Base-by-base conservation (phyloP, 2,797 vertebrate species). In the Spinus pinus region DNA sequence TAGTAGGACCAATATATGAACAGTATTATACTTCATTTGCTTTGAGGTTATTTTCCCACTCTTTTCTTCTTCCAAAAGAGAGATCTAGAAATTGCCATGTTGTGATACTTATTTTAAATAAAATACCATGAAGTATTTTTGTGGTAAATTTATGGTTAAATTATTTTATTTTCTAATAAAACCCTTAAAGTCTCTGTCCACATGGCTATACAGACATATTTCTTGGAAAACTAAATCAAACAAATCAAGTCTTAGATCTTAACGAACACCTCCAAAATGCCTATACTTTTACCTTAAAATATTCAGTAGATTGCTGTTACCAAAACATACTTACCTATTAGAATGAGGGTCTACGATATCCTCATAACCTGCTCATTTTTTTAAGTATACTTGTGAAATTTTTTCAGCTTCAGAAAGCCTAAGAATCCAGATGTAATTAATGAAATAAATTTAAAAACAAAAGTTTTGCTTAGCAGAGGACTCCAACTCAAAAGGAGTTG, bases 291-390 rank as follows among this genome's bases (percentile, higher is more conserved):
- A 77, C 10, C 12, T 56, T 15, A 81, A 86, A 58, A 53, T 47
- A 72, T 37, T 72, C 20, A 84, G 25, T 10, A 78, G 31, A 56
- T 35, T 9, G 15, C 22, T 19, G 25, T 28, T 57, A 86, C 5
- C 14, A 72, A 53, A 53, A 67, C 2, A 57, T 25, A 75, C 1
- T 17, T 65, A 79, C 12, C 12, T n/a, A 27, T 35, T 35, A 54
- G 23, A 58, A 79, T 42, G 57, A 35, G 6, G 2, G 16, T 30
- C 11, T 62, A 47, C 0, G 0, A 31, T 30, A 81, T 3, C 16
- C 10, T 46, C 37, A 91, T 79, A 73, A 58, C 3, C 12, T 42
- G 15, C 1, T 78, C 8, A 24, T 8, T 42, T 53, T 69, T 86
- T 81, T 2, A 79, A 41, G 9, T 16, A 18, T 6, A 22, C 1